A percentile compares a stretch with the other conserved stretches of the same genome.
These are phyloP conservation scores for Trichacis sp. DNA, from an alignment of 2,888 invertebrate genomes.

Conservation along the genomic window DNA sequence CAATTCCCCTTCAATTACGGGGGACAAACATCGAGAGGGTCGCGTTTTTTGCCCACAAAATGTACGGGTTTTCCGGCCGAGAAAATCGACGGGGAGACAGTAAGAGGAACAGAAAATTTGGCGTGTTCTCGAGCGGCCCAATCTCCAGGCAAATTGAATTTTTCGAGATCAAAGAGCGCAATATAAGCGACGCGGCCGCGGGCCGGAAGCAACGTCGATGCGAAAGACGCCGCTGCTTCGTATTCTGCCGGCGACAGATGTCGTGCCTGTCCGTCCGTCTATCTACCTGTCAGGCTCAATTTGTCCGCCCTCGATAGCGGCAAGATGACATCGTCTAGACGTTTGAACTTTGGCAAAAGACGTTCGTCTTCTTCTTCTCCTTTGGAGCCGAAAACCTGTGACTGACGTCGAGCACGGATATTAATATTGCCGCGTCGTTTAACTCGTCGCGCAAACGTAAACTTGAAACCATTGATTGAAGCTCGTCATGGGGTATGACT, in stretches of 20 bases:
- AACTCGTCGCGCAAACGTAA: slow-evolving; percentile 5
- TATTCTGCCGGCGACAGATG: background rate
- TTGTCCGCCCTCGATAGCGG: slow-evolving; percentile 18
- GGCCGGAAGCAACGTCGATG: slow-evolving; percentile 14
- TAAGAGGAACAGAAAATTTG: slow-evolving; percentile 27
- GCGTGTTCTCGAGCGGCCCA: slow-evolving; percentile 51
- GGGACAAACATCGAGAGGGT: slow-evolving; percentile 7
- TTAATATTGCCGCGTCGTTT: slow-evolving; percentile 37
- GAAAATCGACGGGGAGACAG: background rate
- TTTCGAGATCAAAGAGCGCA: slow-evolving; percentile 62
- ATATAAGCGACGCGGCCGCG: slow-evolving; percentile 46
- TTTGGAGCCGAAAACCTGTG: slow-evolving; percentile 32
- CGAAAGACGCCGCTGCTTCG: background rate
- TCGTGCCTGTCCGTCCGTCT: slow-evolving; percentile 7
- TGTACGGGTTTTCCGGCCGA: background rate
- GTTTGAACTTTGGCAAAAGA: slow-evolving; percentile 23
- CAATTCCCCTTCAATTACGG: slow-evolving; percentile 45
- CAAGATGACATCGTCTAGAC: slow-evolving; percentile 36
- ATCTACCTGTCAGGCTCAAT: slow-evolving; percentile 29
- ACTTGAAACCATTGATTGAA: background rate
- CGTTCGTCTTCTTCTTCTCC: slow-evolving; percentile 17
- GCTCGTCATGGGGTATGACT: too few relatives aligned
- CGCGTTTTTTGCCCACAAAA: background rate
- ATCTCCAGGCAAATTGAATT: slow-evolving; percentile 66
- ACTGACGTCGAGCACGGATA: slow-evolving; percentile 30